phyloP scores from a whole-genome alignment of 2,113 vertebrate genomes.

The Protobothrops flavoviridis region DNA sequence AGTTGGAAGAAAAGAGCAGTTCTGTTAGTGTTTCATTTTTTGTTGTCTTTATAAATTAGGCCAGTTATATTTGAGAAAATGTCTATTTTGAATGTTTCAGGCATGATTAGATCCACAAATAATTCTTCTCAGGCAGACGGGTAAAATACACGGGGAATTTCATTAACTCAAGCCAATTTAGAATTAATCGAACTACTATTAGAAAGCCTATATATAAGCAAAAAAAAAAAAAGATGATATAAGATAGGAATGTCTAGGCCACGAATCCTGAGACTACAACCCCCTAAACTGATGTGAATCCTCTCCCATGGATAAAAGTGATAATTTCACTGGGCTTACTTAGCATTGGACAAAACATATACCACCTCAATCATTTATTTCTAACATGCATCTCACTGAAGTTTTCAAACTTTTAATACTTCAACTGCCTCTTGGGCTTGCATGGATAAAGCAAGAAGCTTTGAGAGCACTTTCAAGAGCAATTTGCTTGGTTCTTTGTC shows the following conservation, averaged over 20 bases:
- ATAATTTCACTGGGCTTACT: background rate
- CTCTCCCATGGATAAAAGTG: background rate
- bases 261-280: background rate
- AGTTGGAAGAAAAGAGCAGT: accelerated
- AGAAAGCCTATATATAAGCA: background rate
- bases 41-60: conserved; percentile 24
- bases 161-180: background rate
- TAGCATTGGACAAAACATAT: background rate
- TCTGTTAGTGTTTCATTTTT: background rate
- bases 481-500: background rate
- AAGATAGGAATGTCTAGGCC: background rate
- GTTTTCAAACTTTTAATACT: background rate
- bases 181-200: background rate
- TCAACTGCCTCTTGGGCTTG: background rate
- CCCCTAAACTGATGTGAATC: background rate
- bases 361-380: background rate
- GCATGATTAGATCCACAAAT: background rate
- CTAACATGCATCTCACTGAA: background rate
- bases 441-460: background rate
- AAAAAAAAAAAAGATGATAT: background rate
- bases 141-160: background rate
- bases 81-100: accelerated
- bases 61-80: background rate
- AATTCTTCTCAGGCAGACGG: background rate
- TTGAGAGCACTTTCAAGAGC: background rate